Percentiles rank a stretch among this genome's conserved stretches.
These are phyloP conservation scores for Dendroctonus ponderosae DNA, from an alignment of 1,140 invertebrate genomes.

Conservation along the genomic window DNA sequence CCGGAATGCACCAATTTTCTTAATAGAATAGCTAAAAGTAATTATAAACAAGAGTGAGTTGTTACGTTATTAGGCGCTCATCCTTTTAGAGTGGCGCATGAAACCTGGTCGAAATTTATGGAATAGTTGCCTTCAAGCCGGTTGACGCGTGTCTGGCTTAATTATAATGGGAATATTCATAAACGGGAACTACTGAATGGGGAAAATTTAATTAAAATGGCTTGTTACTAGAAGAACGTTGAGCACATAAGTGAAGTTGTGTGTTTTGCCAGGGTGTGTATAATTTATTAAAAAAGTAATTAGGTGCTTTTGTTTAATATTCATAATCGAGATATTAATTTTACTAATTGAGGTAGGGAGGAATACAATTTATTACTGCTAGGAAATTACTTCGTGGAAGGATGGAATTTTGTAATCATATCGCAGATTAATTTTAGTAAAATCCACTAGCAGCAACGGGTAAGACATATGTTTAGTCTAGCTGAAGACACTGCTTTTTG, in stretches of 20 bases:
- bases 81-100: constrained; percentile 26
- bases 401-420: constrained; percentile 10
- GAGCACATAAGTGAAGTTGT: constrained; percentile 30
- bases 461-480: too few species aligned
- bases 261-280: constrained; percentile 31
- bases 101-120: constrained; percentile 33
- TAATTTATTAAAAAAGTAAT: constrained; percentile 36
- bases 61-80: constrained; percentile 30
- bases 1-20: constrained; percentile 10
- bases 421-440: constrained; percentile 3
- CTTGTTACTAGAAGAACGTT: constrained; percentile 37
- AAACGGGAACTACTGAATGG: constrained; percentile 38
- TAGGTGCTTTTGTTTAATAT: constrained; percentile 30
- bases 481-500: too few species aligned
- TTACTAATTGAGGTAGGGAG: constrained; percentile 25
- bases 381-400: constrained; percentile 16
- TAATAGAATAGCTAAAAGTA: constrained; percentile 26
- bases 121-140: constrained; percentile 34
- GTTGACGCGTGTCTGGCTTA: constrained; percentile 42
- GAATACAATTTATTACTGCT: constrained; percentile 19
- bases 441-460: too few species aligned
- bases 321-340: constrained; percentile 35
- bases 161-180: constrained; percentile 43
- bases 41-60: constrained; percentile 33
- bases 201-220: constrained; percentile 43